Evolutionary conservation across 2,113 vertebrate species (phyloP).

Genomic region (Smithornis capensis): DNA sequence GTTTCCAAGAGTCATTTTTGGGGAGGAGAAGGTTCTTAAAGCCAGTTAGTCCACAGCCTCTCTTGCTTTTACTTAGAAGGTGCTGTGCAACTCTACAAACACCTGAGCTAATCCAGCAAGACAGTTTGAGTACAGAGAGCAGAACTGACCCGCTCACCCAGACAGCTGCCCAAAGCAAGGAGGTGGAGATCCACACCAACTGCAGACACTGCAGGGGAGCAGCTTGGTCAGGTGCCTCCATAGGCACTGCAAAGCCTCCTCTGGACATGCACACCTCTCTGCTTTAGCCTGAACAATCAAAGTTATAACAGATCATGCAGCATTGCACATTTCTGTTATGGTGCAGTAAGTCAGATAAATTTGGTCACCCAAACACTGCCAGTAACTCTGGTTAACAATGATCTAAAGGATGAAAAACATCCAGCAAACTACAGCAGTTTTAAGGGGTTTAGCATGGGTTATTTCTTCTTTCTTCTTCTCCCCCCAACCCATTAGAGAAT

Average conservation of each 20-base stretch:
- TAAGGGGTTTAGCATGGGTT: neutral
- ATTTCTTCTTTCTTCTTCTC: neutral
- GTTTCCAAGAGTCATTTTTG: neutral
- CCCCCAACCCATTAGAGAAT: neutral
- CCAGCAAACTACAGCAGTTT: conserved; percentile 14
- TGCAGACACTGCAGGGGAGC: neutral
- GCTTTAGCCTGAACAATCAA: neutral
- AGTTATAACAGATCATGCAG: neutral
- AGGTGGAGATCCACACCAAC: neutral
- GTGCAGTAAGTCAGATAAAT: neutral
- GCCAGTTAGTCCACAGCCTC: neutral
- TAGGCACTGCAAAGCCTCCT: neutral
- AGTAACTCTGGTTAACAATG: neutral
- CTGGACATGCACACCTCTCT: too few species aligned
- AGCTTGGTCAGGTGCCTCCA: fast-evolving
- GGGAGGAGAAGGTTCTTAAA: neutral
- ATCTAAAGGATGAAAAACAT: neutral
- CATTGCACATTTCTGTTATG: neutral
- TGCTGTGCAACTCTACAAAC: neutral
- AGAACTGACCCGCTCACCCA: fast-evolving
- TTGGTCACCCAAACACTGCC: neutral
- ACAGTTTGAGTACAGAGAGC: neutral
- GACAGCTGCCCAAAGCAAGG: neutral
- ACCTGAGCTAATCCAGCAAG: neutral
- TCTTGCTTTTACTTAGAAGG: neutral